Evolutionary conservation across 2,888 invertebrate species (phyloP).

Genomic region (Arctia plantaginis): DNA sequence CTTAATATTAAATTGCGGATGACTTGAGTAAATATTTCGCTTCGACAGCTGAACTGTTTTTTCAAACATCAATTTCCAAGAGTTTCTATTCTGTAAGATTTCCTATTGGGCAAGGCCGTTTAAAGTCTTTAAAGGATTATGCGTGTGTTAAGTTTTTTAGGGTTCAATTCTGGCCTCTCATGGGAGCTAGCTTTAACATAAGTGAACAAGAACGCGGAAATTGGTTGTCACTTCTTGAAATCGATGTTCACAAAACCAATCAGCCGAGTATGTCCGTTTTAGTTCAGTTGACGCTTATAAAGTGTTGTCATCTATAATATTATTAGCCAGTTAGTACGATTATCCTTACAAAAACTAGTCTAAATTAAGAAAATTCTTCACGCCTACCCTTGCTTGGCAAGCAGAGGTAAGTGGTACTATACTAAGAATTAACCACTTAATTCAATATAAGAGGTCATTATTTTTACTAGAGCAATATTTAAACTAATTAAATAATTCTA

Average conservation of each 20-base stretch:
- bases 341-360: conserved; percentile 45
- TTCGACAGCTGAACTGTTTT: conserved; percentile 45
- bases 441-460: conserved; percentile 16
- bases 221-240: conserved; percentile 6
- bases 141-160: background rate
- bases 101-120: background rate
- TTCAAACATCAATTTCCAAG: conserved; percentile 16
- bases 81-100: background rate
- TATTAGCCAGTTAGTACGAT: conserved; percentile 39
- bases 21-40: conserved; percentile 49
- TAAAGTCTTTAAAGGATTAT: background rate
- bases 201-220: background rate
- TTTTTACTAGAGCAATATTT: conserved; percentile 41
- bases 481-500: conserved; percentile 24
- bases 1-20: conserved; percentile 76
- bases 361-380: conserved; percentile 21
- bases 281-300: conserved; percentile 31
- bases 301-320: conserved; percentile 40
- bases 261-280: conserved; percentile 29
- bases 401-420: conserved; percentile 24
- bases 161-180: background rate
- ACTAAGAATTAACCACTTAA: conserved; percentile 23
- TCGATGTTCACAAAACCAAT: conserved; percentile 28
- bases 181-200: background rate
- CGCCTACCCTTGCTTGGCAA: conserved; percentile 10